These are phyloP conservation scores for Psittacula echo DNA, from an alignment of 2,797 vertebrate species.

Conservation along the genomic window DNA sequence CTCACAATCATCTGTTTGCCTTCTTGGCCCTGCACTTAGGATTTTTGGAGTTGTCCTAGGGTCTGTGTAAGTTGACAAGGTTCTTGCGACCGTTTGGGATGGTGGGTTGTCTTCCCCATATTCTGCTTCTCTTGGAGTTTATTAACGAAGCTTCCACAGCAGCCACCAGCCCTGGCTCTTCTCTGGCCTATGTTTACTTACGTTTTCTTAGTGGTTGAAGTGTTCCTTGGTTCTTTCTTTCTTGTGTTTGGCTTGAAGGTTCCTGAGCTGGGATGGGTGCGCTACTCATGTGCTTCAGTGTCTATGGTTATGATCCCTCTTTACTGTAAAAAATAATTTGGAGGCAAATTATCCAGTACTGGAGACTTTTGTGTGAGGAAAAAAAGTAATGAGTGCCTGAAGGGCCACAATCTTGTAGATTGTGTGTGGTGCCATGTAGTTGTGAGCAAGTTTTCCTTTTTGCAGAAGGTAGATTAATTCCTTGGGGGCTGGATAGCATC, in stretches of 20 bases:
- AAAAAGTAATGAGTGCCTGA: background rate
- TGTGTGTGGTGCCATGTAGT: background rate
- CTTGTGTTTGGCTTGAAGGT: background rate
- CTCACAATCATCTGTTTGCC: background rate
- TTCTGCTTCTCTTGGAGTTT: background rate
- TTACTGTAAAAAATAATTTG: background rate
- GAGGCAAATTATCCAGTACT: background rate
- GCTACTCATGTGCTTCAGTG: background rate
- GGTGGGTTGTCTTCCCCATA: background rate
- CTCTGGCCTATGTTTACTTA: background rate
- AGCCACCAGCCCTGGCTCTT: background rate
- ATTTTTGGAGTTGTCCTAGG: background rate
- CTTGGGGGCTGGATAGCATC: background rate
- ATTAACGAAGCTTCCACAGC: background rate
- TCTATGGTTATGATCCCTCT: background rate
- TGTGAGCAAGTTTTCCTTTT: background rate
- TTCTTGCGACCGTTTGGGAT: background rate
- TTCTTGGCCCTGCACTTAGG: rapidly evolving
- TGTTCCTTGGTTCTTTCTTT: background rate
- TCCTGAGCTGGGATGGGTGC: background rate
- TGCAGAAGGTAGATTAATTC: background rate
- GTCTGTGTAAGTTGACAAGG: background rate
- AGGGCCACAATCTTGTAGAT: background rate
- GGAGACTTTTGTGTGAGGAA: background rate
- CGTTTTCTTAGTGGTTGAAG: background rate